Base-by-base conservation (phyloP, 2,797 vertebrate genomes). In the Sandelia bainsii region DNA sequence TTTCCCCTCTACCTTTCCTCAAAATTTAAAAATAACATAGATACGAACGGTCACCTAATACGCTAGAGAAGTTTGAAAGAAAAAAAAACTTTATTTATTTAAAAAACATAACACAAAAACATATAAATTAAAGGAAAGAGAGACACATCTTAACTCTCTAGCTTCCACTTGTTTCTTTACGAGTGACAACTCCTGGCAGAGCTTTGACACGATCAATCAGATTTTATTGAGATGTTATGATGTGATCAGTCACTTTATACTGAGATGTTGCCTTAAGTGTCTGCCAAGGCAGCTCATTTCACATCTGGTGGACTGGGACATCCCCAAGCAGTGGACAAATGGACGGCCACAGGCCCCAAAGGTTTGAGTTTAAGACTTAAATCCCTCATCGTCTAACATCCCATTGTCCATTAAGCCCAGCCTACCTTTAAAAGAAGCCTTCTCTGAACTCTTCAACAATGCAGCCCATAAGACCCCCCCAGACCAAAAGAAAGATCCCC, bases 321-420 rank as follows among this genome's bases (percentile, higher is more conserved):
- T 62, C 69, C 59, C 61, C 10, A 10, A 60, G 32, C 20, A 1
- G 19, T 16, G 65, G 42, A 54, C 48, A 56, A 80, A 81, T 37
- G 48, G 49, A 69, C 46, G 53, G 29, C 81, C 77, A 59, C 79
- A 11, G 67, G 72, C 46, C 45, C 42, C 50, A 45, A 81, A 75
- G 87, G 76, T 82, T 80, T 62, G 59, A 73, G 81, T 76, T 90
- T 86, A 89, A 84, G 61, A 60, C 86, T 82, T 86, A 87, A 91
- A 88, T 75, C 87, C 87, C 85, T 92, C 88, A 92, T 94, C 93
- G 54, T 80, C 83, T 85, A 84, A 87, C 93, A 91, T 93, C 88
- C 85, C 75, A 91, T 94, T 93, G 93, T 94, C 71, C 74, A 62
- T 22, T 51, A 88, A 88, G 90, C 92, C 89, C 82, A 85, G 61